Conservation (phyloP, 2,797 vertebrate genomes). For the Acanthurus tractus region DNA sequence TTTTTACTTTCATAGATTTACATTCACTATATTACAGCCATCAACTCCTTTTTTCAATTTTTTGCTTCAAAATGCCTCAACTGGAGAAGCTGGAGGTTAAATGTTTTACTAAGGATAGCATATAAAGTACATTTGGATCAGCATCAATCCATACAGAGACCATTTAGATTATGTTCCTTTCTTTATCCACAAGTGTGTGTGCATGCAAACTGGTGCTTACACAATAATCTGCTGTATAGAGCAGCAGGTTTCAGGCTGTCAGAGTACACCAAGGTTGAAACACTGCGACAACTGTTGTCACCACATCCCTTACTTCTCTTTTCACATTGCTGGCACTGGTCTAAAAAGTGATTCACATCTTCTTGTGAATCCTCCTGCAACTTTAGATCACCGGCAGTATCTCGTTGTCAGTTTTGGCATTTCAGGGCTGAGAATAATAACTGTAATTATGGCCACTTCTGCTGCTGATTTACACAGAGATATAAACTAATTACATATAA, state of each 20-base stretch:
- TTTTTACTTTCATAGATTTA: too few species aligned
- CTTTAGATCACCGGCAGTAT: neutral
- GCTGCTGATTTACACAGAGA: slow-evolving; percentile 16
- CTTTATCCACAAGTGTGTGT: neutral
- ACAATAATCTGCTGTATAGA: slow-evolving; percentile 5
- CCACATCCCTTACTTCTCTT: slow-evolving; percentile 29
- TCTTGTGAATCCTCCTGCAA: slow-evolving; percentile 17
- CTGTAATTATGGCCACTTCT: neutral
- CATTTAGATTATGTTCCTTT: neutral
- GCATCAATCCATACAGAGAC: neutral
- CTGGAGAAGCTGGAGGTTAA: too few species aligned
- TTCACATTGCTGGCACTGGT: slow-evolving; percentile 8
- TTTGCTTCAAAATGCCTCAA: too few species aligned
- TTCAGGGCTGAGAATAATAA: slow-evolving; percentile 2
- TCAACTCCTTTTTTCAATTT: too few species aligned
- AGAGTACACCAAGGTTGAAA: slow-evolving; percentile 12
- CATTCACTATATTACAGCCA: too few species aligned
- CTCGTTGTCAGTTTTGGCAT: neutral
- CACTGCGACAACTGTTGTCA: slow-evolving; percentile 36
- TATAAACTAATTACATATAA: neutral
- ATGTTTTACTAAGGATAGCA: neutral
- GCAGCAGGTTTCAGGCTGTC: slow-evolving; percentile 24
- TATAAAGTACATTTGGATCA: too few species aligned
- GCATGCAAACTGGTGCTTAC: neutral
- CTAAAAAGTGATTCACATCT: slow-evolving; percentile 17